Base-by-base conservation (phyloP, 2,113 vertebrate species). In the Patagioenas fasciata region DNA sequence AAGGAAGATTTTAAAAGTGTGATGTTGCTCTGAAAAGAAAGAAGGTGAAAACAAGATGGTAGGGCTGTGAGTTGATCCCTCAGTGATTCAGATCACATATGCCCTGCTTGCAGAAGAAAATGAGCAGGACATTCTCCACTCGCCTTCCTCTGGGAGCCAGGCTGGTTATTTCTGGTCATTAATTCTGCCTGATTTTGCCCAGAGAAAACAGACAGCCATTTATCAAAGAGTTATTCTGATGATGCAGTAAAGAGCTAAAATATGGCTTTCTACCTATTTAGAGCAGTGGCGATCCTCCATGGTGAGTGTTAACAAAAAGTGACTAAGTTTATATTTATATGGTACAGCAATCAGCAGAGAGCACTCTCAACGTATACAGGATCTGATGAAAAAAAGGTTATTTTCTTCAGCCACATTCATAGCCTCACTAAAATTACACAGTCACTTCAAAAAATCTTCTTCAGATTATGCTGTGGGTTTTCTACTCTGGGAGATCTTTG, bases 361-460 rank as follows among this genome's bases (percentile, higher is more conserved):
- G 36, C 67, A 61, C 9, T 48, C 21, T 75, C 48, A 89, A 31
- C 17, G 19, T 54, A 42, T 3, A 34, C 0, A 0, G 24, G 15
- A 28, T 64, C 38, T 91, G n/a, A 54, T 32, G 5, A 17, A 32
- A 58, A 75, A 65, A 75, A 17, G 8, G 11, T 73, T 75, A 23
- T 75, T 83, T 80, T 88, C 66, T 50, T 80, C 67, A 83, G 20
- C 15, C 15, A 44, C 1, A 0, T 82, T 86, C 1, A 1, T 56
- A 90, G 64, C 19, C 53, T 36, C 8, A 24, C 11, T 64, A 40
- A 53, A 67, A 48, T 47, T 56, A 71, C 10, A 25, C 11, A 74
- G 48, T 26, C 36, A 40, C n/a, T 93, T 86, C 66, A 80, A 56
- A 91, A 94, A 91, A 53, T 60, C 23, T 48, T 74, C 15, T 93